A percentile compares a stretch with the other conserved stretches of the same genome.
These are phyloP conservation scores for Ceratosolen solmsi DNA, from an alignment of 1,140 invertebrate genomes.

Conservation along the genomic window DNA sequence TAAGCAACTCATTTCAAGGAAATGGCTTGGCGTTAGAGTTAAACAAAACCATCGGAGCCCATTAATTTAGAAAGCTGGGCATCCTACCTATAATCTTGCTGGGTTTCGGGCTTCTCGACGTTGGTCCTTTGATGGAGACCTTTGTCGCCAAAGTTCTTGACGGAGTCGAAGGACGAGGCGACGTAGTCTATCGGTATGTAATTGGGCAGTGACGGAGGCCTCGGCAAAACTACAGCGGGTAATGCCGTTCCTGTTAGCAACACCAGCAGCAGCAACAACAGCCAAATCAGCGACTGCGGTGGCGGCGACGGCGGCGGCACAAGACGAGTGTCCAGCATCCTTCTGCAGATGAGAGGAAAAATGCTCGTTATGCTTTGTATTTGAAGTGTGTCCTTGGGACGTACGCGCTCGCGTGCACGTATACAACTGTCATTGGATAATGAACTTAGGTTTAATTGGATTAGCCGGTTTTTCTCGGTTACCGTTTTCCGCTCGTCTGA, in stretches of 20 bases:
- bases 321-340: background rate
- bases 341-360: background rate
- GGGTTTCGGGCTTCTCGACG: slow-evolving; percentile 63
- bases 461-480: background rate
- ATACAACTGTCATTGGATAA: background rate
- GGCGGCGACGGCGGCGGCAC: slow-evolving; percentile 49
- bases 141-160: slow-evolving; percentile 53
- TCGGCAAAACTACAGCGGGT: slow-evolving; percentile 68
- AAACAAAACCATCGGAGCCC: no score
- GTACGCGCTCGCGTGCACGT: no score
- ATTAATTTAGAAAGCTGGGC: no score
- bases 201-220: slow-evolving; percentile 68
- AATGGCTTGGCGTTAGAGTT: no score
- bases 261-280: slow-evolving; percentile 50
- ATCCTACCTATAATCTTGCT: slow-evolving; percentile 59
- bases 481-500: background rate
- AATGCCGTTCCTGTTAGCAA: slow-evolving; percentile 45
- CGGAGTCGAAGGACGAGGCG: slow-evolving; percentile 37
- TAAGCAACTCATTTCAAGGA: no score
- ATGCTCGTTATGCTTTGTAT: background rate
- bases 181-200: slow-evolving; percentile 59
- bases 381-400: background rate
- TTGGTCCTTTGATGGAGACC: slow-evolving; percentile 59
- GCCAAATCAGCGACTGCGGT: no score
- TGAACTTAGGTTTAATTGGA: background rate